Evolutionary conservation across 2,113 vertebrate genomes (phyloP), one percentile per base, ranked within the genome.

Genomic region (Triplophysa siluroides): DNA sequence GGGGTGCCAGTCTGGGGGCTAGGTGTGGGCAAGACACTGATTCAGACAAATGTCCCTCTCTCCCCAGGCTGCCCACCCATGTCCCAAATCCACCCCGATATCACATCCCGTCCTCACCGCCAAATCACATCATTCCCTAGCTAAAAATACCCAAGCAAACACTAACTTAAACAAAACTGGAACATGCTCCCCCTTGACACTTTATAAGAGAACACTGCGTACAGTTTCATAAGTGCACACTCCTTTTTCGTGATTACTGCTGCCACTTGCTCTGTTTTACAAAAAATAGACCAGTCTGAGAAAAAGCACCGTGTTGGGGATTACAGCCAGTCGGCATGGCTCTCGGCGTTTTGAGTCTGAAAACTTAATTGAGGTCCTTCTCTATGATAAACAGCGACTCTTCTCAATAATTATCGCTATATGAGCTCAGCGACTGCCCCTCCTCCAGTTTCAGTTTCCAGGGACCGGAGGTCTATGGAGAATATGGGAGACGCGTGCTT

Each of bases 151-250:
- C 66, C 66, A 68, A 45, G 41, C 45, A 78, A 81, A 84, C 76
- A 87, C 54, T 78, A 86, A 85, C 88, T 87, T 86, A 85, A 87
- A 88, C 80, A 86, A 82, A 50, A 85, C 87, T 75, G 88, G 88
- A 89, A 90, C 85, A 81, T 81, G 85, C 81, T 85, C 85, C 83
- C 64, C 62, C 50, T 18, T 29, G 24, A 19, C 50, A 56, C 21
- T 60, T 76, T 58, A 33, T 65, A 58, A 83, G 50, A 58, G 70
- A 78, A 52, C 62, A 62, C 10, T 21, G 24, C 9, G 23, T n/a
- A 38, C 72, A 18, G 7, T 24, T n/a, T 47, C 6, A 58, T 26
- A 24, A 64, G 12, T 43, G 43, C 33, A 69, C 2, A 41, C 33
- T 23, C 66, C 76, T 47, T 8, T 4, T 70, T 54, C 29, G 23